These are phyloP conservation scores for Cyaniris semiargus DNA, from an alignment of 2,888 invertebrate species.

Conservation along the genomic window DNA sequence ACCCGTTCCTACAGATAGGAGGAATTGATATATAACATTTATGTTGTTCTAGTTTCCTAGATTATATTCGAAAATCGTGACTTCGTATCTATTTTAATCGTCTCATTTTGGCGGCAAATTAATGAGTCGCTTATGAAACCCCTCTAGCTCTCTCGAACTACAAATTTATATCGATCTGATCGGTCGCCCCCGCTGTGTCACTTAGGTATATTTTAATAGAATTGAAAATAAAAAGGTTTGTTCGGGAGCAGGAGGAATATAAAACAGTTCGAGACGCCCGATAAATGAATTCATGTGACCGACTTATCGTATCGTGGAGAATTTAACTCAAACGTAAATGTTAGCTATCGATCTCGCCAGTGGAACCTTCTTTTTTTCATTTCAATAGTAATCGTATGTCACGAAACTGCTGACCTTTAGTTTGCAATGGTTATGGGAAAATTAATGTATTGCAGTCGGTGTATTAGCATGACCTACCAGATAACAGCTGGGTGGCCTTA, in stretches of 20 bases:
- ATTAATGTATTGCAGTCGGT: conserved; percentile 15
- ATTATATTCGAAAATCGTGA: background rate
- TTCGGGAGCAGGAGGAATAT: conserved; percentile 2
- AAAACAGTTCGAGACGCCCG: background rate
- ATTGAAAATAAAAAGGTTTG: background rate
- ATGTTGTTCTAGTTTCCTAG: background rate
- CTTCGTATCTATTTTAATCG: background rate
- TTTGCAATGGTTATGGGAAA: conserved; percentile 10
- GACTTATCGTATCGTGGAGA: background rate
- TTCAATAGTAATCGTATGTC: conserved; percentile 7
- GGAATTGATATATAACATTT: background rate
- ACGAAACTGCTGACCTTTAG: conserved; percentile 20
- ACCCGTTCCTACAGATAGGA: background rate
- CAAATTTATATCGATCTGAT: background rate
- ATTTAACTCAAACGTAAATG: background rate
- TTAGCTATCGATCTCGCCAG: background rate
- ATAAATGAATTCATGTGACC: conserved; percentile 17
- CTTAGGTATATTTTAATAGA: conserved; percentile 18
- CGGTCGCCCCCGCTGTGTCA: background rate
- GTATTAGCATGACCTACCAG: conserved; percentile 3
- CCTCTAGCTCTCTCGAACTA: background rate
- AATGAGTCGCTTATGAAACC: background rate
- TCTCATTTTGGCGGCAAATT: background rate
- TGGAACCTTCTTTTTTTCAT: background rate
- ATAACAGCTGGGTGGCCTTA: conserved; percentile 1